Evolutionary conservation across 2,113 vertebrate species (phyloP).

Genomic region (Pollachius pollachius): DNA sequence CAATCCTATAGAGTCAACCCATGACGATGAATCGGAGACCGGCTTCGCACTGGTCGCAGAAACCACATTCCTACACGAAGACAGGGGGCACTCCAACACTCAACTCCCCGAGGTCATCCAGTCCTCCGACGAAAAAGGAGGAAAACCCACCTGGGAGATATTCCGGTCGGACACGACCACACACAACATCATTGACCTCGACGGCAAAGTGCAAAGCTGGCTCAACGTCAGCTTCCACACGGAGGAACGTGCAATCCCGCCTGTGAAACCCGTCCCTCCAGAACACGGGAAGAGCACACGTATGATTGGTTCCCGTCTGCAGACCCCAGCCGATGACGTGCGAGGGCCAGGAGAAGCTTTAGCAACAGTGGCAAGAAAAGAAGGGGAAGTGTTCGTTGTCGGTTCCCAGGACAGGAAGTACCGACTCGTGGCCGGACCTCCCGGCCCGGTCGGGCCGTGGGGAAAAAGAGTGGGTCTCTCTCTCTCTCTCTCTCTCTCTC

Average conservation of each 20-base stretch:
- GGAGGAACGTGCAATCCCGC: conserved; percentile 21
- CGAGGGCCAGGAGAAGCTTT: not conserved
- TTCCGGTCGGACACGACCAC: not conserved
- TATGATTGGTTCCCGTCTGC: not conserved
- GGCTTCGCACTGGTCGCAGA: too few species aligned
- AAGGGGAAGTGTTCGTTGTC: not conserved
- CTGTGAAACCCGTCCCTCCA: not conserved
- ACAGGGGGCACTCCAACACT: too few species aligned
- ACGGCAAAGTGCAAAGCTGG: not conserved
- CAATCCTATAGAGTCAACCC: not conserved
- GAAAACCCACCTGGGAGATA: not conserved
- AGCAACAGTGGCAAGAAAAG: not conserved
- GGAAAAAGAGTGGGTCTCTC: conserved; percentile 73
- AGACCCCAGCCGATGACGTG: not conserved
- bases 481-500: too few species aligned
- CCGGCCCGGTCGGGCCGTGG: conserved; percentile 59
- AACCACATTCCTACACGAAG: too few species aligned
- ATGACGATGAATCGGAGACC: too few species aligned
- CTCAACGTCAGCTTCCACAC: not conserved
- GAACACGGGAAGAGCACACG: not conserved
- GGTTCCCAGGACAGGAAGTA: conserved; percentile 27
- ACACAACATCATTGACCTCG: not conserved
- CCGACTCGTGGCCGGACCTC: conserved; percentile 49
- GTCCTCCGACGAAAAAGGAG: not conserved
- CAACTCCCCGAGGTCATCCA: not conserved